Evolutionary conservation across 2,888 invertebrate species (phyloP).

Genomic region (Helleia helle): DNA sequence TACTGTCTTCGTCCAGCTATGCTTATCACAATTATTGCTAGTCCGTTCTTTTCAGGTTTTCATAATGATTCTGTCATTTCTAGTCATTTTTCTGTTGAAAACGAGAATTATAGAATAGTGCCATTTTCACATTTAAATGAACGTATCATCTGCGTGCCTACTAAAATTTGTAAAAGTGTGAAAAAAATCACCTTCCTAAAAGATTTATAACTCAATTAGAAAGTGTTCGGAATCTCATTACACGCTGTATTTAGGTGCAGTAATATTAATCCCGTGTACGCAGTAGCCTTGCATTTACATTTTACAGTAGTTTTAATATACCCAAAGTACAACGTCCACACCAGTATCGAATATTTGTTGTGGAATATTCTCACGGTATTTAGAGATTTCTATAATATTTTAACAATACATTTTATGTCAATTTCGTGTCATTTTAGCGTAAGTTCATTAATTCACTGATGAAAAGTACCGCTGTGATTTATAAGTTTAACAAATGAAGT

Average conservation of each 20-base stretch:
- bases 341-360: conserved; percentile 59
- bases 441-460: conserved; percentile 11
- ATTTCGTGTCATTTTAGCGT: conserved; percentile 37
- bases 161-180: background rate
- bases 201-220: background rate
- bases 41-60: background rate
- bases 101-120: conserved; percentile 1
- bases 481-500: background rate
- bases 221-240: conserved; percentile 3
- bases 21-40: conserved; percentile 5
- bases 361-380: conserved; percentile 55
- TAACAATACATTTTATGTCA: conserved; percentile 35
- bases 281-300: conserved; percentile 18
- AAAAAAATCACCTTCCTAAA: background rate
- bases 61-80: conserved; percentile 2
- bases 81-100: conserved; percentile 2
- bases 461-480: conserved; percentile 8
- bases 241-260: background rate
- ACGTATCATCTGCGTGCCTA: conserved; percentile 3
- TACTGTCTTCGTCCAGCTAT: conserved; percentile 11
- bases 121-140: conserved; percentile 2
- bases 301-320: conserved; percentile 15
- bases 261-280: conserved; percentile 3
- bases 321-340: conserved; percentile 46
- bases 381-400: conserved; percentile 20